These are phyloP conservation scores for Ennomos erosarius DNA, from an alignment of 2,888 invertebrate species.

Conservation along the genomic window DNA sequence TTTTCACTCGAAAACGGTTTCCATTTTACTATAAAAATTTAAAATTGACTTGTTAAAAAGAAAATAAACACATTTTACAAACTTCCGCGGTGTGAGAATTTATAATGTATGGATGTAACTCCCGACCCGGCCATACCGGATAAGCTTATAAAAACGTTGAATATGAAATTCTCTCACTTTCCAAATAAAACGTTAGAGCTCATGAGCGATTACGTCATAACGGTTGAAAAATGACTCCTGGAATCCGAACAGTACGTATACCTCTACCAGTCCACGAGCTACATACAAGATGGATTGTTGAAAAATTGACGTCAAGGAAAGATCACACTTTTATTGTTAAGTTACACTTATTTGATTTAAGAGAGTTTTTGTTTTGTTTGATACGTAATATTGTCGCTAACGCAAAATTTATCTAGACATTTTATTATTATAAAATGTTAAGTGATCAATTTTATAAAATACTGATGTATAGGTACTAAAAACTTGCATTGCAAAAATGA, in stretches of 20 bases:
- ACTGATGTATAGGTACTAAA: no score
- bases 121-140: conserved; percentile 38
- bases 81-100: conserved; percentile 12
- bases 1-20: no score
- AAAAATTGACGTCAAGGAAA: conserved; percentile 64
- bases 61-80: conserved; percentile 22
- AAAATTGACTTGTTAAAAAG: background rate
- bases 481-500: no score
- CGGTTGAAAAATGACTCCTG: conserved; percentile 77
- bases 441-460: no score
- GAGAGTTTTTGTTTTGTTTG: background rate
- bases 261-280: conserved; percentile 43
- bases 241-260: conserved; percentile 54
- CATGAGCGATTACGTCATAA: conserved; percentile 79
- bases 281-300: conserved; percentile 72
- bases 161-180: conserved; percentile 70
- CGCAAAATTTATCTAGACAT: no score
- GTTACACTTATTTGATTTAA: conserved; percentile 6
- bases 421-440: no score
- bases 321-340: conserved; percentile 1
- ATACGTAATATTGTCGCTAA: no score
- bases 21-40: no score
- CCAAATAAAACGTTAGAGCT: conserved; percentile 76
- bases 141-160: conserved; percentile 69
- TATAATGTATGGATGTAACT: conserved; percentile 23